Base-by-base conservation (phyloP, 2,797 vertebrate genomes). In the Acanthurus tractus region DNA sequence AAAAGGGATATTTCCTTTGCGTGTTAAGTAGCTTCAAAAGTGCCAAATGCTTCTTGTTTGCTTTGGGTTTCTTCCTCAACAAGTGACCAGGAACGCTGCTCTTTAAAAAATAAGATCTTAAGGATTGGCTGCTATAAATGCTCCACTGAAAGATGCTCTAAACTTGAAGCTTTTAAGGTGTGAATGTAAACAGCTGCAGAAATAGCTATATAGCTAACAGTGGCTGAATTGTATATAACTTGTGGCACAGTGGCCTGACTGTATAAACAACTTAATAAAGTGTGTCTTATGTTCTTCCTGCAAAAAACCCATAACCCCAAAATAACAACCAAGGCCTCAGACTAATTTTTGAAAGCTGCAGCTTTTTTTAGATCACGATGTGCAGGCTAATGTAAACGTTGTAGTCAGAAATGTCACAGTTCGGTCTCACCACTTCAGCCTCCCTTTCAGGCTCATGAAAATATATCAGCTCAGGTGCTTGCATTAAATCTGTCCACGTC, bases 241-340 rank as follows among this genome's bases (percentile, higher is more conserved):
- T 62, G 72, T 66, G 78, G 83, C 76, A 81, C 83, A 61, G 74
- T 85, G 79, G 79, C 72, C 79, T 54, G 56, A 50, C 78, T 81
- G 55, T 49, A 54, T 82, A 86, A 86, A 85, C 74, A 79, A 42
- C 73, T 81, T 61, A 44, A 89, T 83, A 68, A 82, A 84, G 69
- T 53, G 64, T 54, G 66, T 80, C 65, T 86, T 86, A 66, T 86
- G 72, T 79, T 54, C 69, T 55, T 48, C 71, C 79, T 72, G 75
- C 49, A 54, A 50, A 74, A 25, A 83, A 81, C 25, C 65, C 63
- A 20, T 36, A 58, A 68, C 34, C 45, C 76, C 57, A 44, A 74
- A 83, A 82, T 82, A 85, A 63, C 71, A 62, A 55, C 8, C 0
- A 38, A 76, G 38, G 70, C 53, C 67, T 67, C 50, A 58, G 63